phyloP scores from a whole-genome alignment of 2,888 invertebrate species.

The Acrobasis consociella region DNA sequence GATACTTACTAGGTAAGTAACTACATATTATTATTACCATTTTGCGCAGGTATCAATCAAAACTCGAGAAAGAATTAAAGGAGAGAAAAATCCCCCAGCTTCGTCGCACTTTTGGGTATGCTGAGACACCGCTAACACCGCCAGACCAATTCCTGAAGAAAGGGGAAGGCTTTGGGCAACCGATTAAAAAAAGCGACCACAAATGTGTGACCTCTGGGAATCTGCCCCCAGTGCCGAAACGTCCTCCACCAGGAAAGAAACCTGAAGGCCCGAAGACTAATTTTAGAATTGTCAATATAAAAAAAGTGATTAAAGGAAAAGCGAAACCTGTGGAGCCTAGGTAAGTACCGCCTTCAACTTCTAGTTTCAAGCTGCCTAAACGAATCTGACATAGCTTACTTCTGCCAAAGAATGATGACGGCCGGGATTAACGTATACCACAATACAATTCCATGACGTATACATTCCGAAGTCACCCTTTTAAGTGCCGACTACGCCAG shows the following conservation, averaged over 20 bases:
- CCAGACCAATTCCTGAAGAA: conserved; percentile 86
- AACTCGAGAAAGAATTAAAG: conserved; percentile 73
- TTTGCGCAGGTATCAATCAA: conserved; percentile 73
- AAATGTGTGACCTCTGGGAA: conserved; percentile 60
- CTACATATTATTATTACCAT: background rate
- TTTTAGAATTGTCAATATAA: conserved; percentile 84
- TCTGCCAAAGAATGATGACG: no score
- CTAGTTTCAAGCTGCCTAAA: no score
- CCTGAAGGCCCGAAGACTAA: conserved; percentile 69
- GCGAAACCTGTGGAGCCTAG: conserved; percentile 81
- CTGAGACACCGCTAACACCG: conserved; percentile 82
- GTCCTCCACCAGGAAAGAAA: conserved; percentile 57
- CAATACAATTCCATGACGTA: no score
- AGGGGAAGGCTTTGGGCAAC: conserved; percentile 77
- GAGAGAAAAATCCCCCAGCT: conserved; percentile 68
- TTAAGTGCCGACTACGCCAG: no score
- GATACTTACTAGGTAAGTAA: background rate
- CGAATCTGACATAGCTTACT: no score
- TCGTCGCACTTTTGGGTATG: conserved; percentile 86
- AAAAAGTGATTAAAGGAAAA: conserved; percentile 77
- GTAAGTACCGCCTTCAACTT: conserved; percentile 38
- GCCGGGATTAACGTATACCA: no score
- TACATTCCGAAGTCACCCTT: no score
- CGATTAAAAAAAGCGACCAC: conserved; percentile 63
- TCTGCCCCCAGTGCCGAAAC: conserved; percentile 75